Conservation (phyloP, 2,888 invertebrate genomes). For the Beris chalybata region DNA sequence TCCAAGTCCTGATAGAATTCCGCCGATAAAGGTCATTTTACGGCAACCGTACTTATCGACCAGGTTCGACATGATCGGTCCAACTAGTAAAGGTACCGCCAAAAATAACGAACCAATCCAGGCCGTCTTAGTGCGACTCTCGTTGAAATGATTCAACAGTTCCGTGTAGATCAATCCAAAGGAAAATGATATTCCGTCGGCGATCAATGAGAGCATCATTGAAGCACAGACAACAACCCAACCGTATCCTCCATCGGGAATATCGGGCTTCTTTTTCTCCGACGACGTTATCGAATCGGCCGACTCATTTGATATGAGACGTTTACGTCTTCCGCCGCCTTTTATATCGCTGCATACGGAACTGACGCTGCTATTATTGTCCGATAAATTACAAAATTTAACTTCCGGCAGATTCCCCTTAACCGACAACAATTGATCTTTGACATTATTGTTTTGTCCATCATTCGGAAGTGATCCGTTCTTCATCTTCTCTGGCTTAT, state of each 20-base stretch:
- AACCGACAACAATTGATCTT: conserved; percentile 46
- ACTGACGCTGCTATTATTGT: conserved; percentile 46
- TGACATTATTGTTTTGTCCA: conserved; percentile 45
- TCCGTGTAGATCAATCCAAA: conserved; percentile 88
- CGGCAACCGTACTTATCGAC: conserved; percentile 86
- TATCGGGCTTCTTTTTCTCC: conserved; percentile 54
- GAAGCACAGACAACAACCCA: conserved; percentile 77
- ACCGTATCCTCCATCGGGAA: conserved; percentile 56
- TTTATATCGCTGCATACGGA: conserved; percentile 25
- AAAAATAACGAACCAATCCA: conserved; percentile 90
- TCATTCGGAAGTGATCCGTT: conserved; percentile 42
- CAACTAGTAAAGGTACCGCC: conserved; percentile 82
- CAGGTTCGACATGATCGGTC: conserved; percentile 81
- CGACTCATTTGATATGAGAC: conserved; percentile 53
- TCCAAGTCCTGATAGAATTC: conserved; percentile 71
- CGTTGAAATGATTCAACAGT: conserved; percentile 76
- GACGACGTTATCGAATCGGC: conserved; percentile 53
- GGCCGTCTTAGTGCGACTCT: conserved; percentile 82
- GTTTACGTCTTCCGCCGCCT: conserved; percentile 47
- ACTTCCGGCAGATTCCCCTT: conserved; percentile 51
- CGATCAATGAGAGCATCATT: conserved; percentile 82
- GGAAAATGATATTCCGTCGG: conserved; percentile 91
- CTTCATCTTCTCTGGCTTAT: conserved; percentile 27
- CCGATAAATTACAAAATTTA: conserved; percentile 53
- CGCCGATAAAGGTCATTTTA: conserved; percentile 74